These are phyloP conservation scores for Ondatra zibethicus DNA, from an alignment of 2,113 vertebrate species.

Conservation along the genomic window DNA sequence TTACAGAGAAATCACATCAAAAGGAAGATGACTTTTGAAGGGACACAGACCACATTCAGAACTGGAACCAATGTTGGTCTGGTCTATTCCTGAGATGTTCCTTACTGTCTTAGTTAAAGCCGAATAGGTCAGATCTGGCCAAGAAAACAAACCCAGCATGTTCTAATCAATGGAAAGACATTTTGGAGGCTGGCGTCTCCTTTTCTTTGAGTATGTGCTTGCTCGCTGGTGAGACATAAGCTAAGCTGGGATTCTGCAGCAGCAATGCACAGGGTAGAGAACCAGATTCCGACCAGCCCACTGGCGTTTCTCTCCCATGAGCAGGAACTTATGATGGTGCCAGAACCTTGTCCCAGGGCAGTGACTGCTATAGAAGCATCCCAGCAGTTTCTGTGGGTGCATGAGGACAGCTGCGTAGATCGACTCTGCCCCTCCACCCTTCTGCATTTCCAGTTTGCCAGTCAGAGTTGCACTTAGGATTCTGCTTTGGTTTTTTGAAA, in stretches of 20 bases:
- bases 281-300: accelerated
- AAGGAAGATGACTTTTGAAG: not conserved
- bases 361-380: not conserved
- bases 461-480: not conserved
- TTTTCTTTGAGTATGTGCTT: not conserved
- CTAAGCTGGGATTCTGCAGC: not conserved
- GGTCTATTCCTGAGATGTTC: not conserved
- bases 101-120: not conserved
- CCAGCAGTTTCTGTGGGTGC: not conserved
- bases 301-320: not conserved
- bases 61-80: not conserved
- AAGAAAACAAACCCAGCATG: not conserved
- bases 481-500: not conserved
- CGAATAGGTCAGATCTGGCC: not conserved
- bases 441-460: not conserved
- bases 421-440: not conserved
- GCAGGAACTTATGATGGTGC: not conserved
- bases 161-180: not conserved
- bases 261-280: accelerated
- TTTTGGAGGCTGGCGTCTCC: not conserved
- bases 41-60: not conserved
- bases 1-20: not conserved
- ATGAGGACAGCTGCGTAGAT: not conserved
- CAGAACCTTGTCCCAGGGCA: accelerated
- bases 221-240: not conserved